Base-by-base conservation (phyloP, 2,113 vertebrate species). In the Hipposideros armiger region DNA sequence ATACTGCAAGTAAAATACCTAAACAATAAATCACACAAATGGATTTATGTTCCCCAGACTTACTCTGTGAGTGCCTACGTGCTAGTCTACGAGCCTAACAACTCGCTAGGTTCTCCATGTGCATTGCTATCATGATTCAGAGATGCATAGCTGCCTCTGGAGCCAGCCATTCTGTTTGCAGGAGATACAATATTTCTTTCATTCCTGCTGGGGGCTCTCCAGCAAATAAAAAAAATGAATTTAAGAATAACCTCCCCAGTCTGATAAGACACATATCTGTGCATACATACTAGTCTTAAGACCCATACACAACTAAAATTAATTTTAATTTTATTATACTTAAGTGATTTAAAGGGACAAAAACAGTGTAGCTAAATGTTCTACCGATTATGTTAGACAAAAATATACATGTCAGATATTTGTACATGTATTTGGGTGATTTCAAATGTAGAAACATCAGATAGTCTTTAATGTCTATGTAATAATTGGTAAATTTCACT, bases 281-380 rank as follows among this genome's bases (percentile, higher is more conserved):
- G 40, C n/a, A n/a, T 19, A 17, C 7, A 87, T 54, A 54, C 20
- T n/a, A 82, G 67, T 10, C 14, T 73, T 28, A 91, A 13, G 58
- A 86, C 3, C 84, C n/a, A 70, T 36, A 40, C 32, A 74, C 56
- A 91, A 76, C 58, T 82, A 69, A 74, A 7, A 60, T 66, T 85
- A 81, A 24, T 56, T 84, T 80, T 64, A 90, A 87, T 20, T 58
- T 62, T 69, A 80, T 36, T 70, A 72, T 85, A 64, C 45, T 84
- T 78, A 93, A 89, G 56, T 56, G 69, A 87, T 85, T 93, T 64
- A 90, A 83, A 78, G 40, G 19, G 32, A 67, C 32, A 19, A n/a
- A 87, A 83, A 62, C 5, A 77, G 62, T 54, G 11, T 6, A 87
- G 52, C 50, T 74, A 67, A 60, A 64, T 69, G 28, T 93, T 52